phyloP scores from a whole-genome alignment of 2,888 invertebrate species.

The Arge pagana region DNA sequence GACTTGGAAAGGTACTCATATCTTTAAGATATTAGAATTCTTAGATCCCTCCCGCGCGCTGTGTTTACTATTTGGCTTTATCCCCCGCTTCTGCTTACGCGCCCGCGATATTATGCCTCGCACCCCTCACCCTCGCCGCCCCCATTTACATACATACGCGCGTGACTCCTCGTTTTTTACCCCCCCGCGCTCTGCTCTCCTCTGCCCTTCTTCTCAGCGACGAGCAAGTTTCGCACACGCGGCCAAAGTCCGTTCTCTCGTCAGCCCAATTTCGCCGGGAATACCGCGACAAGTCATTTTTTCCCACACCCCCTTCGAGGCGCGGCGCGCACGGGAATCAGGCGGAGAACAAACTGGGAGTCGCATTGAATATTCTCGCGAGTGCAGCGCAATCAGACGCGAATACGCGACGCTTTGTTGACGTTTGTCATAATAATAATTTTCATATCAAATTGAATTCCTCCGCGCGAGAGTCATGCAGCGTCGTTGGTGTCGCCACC shows the following conservation, averaged over 20 bases:
- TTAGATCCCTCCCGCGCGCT: conserved; percentile 36
- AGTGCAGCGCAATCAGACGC: conserved; percentile 52
- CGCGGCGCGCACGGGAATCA: too few relatives aligned
- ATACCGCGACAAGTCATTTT: too few relatives aligned
- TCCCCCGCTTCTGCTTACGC: conserved; percentile 30
- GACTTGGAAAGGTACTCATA: conserved; percentile 44
- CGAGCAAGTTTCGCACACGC: too few relatives aligned
- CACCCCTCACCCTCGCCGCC: conserved; percentile 1
- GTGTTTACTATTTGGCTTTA: conserved; percentile 54
- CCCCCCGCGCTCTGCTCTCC: background rate
- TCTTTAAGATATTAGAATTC: conserved; percentile 56
- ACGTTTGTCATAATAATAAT: conserved; percentile 60
- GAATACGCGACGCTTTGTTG: conserved; percentile 52
- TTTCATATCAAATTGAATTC: conserved; percentile 59
- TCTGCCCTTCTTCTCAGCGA: background rate
- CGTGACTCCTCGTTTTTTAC: background rate
- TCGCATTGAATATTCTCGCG: conserved; percentile 55
- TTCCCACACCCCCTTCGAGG: too few relatives aligned
- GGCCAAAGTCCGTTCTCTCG: too few relatives aligned
- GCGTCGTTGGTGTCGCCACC: too few relatives aligned
- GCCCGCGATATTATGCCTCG: background rate
- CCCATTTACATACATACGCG: background rate
- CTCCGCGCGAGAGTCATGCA: conserved; percentile 55
- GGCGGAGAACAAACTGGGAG: too few relatives aligned
- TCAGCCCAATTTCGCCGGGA: too few relatives aligned